Evolutionary conservation across 1,140 invertebrate species (phyloP).

Genomic region (Bombyx mandarina): DNA sequence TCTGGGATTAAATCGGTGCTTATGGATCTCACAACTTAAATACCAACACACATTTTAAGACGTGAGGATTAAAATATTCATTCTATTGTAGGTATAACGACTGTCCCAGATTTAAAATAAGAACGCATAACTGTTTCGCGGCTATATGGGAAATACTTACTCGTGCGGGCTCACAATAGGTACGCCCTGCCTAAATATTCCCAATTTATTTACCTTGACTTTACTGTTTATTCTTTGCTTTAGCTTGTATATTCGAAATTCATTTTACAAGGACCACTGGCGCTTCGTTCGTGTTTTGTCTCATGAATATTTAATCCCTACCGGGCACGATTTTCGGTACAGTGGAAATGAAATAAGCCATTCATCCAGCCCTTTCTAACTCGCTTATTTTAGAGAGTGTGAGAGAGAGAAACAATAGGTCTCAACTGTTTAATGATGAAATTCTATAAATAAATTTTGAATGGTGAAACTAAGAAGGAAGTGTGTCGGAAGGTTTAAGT

Average conservation of each 20-base stretch:
- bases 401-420: too few relatives aligned
- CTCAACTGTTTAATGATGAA: not conserved
- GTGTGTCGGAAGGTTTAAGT: too few relatives aligned
- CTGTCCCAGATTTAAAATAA: too few relatives aligned
- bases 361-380: constrained; percentile 6
- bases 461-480: too few relatives aligned
- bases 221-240: not conserved
- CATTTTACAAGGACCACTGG: not conserved
- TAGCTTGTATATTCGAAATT: not conserved
- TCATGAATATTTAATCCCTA: constrained; percentile 18
- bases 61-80: too few relatives aligned
- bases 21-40: too few relatives aligned
- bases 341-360: constrained; percentile 3
- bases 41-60: too few relatives aligned
- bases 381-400: not conserved
- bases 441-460: constrained; percentile 4
- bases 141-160: too few relatives aligned
- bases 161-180: too few relatives aligned
- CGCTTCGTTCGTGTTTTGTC: constrained; percentile 7
- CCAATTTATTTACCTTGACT: not conserved
- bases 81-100: too few relatives aligned
- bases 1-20: too few relatives aligned
- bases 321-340: constrained; percentile 11
- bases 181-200: not conserved
- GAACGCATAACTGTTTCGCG: too few relatives aligned